Evolutionary conservation across 2,888 invertebrate species (phyloP), one percentile per base, ranked within the genome.

Genomic region (Deilephila elpenor): DNA sequence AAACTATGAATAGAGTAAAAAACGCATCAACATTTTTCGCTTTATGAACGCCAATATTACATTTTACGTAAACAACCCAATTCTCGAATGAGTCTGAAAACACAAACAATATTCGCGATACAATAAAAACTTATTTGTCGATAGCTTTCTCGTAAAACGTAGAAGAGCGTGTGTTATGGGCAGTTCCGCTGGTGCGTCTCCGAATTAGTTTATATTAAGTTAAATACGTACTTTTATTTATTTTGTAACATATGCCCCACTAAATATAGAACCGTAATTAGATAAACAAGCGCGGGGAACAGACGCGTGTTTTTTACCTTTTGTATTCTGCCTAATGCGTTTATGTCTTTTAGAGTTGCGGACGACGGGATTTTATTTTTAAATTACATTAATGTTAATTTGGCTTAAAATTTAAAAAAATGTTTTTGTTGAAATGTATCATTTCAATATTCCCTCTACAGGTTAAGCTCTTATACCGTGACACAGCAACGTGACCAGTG

Each of bases 241-340:
- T 73, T 73, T 70, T 71, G 75, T 75, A 82, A 85, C 88, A 86
- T 84, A 84, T 83, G 86, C 83, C 78, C 78, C 78, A 78, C 82
- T 86, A 81, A 82, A 83, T 84, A 82, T 83, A 83, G 80, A 72
- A 59, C 78, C 75, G 75, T 79, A 81, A 83, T 82, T 79, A 77
- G 78, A 59, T 56, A 67, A 59, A 64, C 53, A 7, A 25, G 37
- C 19, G 20, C 53, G 25, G 70, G 29, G 7, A 60, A 59, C 72
- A 59, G 72, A 59, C 37, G 19, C 29, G 44, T 25, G 56, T 51
- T 62, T 53, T 25, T 72, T 64, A 59, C 59, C 14, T 72, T 64
- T 59, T 67, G 5, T 20, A 59, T 62, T 64, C 34, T 73, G 71
- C 62, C 60, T 53, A 62, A 71, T 29, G 70, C 51, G 37, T 59